These are phyloP conservation scores for Hydroisotoma schaefferi DNA, from an alignment of 2,888 invertebrate genomes.

Conservation along the genomic window DNA sequence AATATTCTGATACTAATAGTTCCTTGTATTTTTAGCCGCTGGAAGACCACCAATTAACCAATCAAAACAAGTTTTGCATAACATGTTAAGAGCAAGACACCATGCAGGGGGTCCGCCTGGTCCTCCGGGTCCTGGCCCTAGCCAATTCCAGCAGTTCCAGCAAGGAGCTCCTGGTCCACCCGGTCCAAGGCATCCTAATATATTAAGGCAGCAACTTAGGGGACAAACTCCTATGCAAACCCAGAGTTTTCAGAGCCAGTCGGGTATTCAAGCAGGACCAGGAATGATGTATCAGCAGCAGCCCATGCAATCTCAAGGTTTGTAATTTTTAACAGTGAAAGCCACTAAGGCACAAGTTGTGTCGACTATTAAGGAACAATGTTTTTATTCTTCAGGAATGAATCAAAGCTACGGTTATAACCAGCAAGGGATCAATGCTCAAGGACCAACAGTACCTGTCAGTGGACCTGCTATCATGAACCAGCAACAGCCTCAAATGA, in stretches of 20 bases:
- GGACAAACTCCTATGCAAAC: slow-evolving; percentile 33
- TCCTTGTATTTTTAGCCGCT: slow-evolving; percentile 48
- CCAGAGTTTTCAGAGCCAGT: slow-evolving; percentile 39
- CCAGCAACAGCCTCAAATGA: slow-evolving; percentile 58
- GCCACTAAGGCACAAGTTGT: too few species aligned
- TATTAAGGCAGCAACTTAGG: slow-evolving; percentile 44
- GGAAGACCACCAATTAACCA: slow-evolving; percentile 59
- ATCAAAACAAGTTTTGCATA: slow-evolving; percentile 74
- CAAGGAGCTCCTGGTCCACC: slow-evolving; percentile 28
- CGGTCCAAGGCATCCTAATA: slow-evolving; percentile 42
- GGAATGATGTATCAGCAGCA: slow-evolving; percentile 55
- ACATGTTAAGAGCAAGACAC: slow-evolving; percentile 75
- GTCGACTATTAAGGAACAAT: slow-evolving; percentile 2
- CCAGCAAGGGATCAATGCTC: slow-evolving; percentile 35
- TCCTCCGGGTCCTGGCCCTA: slow-evolving; percentile 44
- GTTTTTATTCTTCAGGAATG: slow-evolving; percentile 54
- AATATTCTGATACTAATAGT: too few species aligned
- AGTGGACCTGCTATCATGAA: slow-evolving; percentile 32
- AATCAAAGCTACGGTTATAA: slow-evolving; percentile 61
- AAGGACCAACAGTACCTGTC: slow-evolving; percentile 32
- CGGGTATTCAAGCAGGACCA: slow-evolving; percentile 47
- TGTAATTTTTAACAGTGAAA: neutral
- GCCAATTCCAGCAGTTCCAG: slow-evolving; percentile 45
- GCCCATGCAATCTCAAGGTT: slow-evolving; percentile 51
- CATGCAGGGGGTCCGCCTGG: slow-evolving; percentile 59